A percentile compares a stretch with the other conserved stretches of the same genome.
phyloP scores from a whole-genome alignment of 1,140 invertebrate species.

The Drosophila burlai region DNA sequence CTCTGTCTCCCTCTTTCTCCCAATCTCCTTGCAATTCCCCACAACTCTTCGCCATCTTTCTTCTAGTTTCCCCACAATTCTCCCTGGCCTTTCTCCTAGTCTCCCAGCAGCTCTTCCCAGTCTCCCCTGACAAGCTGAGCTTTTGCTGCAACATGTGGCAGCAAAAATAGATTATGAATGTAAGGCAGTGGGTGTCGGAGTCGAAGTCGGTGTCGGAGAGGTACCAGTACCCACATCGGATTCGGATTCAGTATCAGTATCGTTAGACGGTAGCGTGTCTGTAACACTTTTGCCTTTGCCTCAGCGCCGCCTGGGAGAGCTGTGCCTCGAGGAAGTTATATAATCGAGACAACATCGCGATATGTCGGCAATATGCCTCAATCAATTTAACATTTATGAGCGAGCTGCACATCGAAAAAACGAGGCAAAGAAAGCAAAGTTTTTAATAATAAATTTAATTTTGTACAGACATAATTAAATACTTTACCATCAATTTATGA shows the following conservation, averaged over 20 bases:
- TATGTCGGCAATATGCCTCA: conserved; percentile 71
- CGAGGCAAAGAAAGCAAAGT: neutral
- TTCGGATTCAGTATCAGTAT: conserved; percentile 46
- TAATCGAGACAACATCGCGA: conserved; percentile 69
- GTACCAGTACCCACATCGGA: conserved; percentile 26
- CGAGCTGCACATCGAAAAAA: conserved; percentile 29
- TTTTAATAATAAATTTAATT: neutral
- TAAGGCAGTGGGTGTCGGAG: conserved; percentile 78
- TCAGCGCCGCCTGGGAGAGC: conserved; percentile 40
- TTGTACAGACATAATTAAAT: neutral
- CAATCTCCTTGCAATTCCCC: neutral
- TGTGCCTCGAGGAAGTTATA: conserved; percentile 74
- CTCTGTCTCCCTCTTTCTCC: conserved; percentile 42
- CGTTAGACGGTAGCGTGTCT: conserved; percentile 76
- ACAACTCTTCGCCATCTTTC: no score
- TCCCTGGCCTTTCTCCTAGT: conserved; percentile 13
- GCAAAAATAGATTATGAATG: conserved; percentile 79
- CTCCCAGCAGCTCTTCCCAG: neutral
- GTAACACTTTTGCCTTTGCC: conserved; percentile 70
- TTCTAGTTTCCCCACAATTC: conserved; percentile 6
- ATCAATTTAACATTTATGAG: conserved; percentile 82
- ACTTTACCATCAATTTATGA: neutral
- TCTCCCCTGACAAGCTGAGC: conserved; percentile 1
- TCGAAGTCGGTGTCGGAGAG: conserved; percentile 11
- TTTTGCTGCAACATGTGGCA: conserved; percentile 34